Conservation (phyloP, 92 coral and sea anemone genomes). For the Bergia sp. region DNA sequence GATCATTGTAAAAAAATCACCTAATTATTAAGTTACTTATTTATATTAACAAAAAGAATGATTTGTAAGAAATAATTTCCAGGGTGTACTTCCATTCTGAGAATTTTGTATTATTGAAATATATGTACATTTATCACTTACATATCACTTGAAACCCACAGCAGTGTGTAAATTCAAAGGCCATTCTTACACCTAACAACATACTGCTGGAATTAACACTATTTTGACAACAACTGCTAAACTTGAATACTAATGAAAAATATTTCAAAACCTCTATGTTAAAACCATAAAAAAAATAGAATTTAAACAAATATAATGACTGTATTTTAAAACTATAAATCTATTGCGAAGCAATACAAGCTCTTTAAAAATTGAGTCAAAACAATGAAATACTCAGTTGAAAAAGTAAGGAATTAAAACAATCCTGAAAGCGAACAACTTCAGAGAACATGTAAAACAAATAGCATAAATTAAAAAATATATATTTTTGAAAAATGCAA, state of each 20-base stretch:
- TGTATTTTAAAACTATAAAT: no score
- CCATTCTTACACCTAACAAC: conserved; percentile 25
- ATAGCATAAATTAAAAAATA: background rate
- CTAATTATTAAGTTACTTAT: no score
- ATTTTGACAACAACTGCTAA: background rate
- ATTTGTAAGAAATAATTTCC: background rate
- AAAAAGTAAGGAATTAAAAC: background rate
- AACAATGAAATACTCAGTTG: background rate
- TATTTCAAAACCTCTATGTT: background rate
- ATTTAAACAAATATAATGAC: background rate
- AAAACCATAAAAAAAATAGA: no score
- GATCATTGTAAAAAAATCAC: no score
- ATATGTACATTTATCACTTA: conserved; percentile 1
- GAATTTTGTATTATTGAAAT: no score
- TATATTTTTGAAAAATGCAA: no score
- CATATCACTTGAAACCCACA: conserved; percentile 24
- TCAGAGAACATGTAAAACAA: background rate
- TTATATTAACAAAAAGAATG: no score
- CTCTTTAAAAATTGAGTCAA: background rate
- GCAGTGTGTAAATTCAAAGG: background rate
- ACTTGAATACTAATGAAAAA: background rate
- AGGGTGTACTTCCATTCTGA: background rate
- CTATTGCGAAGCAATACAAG: background rate
- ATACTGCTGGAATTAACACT: background rate
- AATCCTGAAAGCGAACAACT: background rate